Evolutionary conservation across 53 echinoderm and acorn worm genomes (phyloP), one percentile per base, ranked within the genome.

Genomic region (Stichopus horrens): DNA sequence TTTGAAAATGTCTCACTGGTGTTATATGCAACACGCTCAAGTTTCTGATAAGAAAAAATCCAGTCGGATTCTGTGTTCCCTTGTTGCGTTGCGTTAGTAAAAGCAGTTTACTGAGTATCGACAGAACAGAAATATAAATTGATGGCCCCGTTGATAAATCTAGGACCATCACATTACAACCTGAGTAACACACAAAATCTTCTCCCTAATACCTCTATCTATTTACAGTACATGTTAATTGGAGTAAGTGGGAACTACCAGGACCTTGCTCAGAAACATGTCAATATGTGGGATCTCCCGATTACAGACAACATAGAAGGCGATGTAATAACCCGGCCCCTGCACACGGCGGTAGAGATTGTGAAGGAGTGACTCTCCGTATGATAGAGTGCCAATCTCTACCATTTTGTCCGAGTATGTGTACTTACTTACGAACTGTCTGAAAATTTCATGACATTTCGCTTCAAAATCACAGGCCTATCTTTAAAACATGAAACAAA

Each of bases 361-460:
- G 89, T 57, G 18, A 19, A 19, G 89, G 89, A 4, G 7, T 16
- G 1, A 0, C 56, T 18, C 4, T 5, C 5, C 53, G 55, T 19
- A 23, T 7, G 4, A 57, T 58, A 5, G 20, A 2, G 5, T 88
- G 88, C 55, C 0, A 10, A 54, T 9, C 23, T 10, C 53, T 86
- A 73, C 86, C 86, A 71, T 54, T 51, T 16, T 88, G 88, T 56
- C 88, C 88, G 75, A 74, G 88, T 88, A 75, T 20, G 88, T 20
- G 8, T 63, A 10, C 63, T 37, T 37, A 37, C 37, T 37, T 37
- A 2, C 37, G 37, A 37, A 37, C 37, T 37, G 37, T 37, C 10
- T 63, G 63, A 13, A 37, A 1, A 63, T 16, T 16, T 9, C 37
- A 37, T 37, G 37, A 37, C 37, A 37, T 37, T 37, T 37, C 0